Base-by-base conservation (phyloP, 1,140 invertebrate genomes). In the Propsilocerus akamusi region DNA sequence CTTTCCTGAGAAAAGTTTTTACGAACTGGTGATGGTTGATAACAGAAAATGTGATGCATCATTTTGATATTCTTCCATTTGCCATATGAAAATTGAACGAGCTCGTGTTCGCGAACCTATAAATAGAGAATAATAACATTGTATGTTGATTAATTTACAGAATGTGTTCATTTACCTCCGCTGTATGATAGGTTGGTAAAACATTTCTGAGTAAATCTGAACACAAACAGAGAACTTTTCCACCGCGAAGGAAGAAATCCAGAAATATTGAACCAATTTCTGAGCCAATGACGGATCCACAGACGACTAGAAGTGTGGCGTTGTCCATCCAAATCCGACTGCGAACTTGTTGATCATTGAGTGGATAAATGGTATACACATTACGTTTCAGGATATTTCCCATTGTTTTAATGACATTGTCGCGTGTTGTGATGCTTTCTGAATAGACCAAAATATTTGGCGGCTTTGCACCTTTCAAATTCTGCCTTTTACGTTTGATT, bases 41-140 rank as follows among this genome's bases (percentile, higher is more conserved):
- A 91, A 54, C 81, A 87, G 61, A 88, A 87, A 32, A 88, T 80
- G 53, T 89, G 84, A 64, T 89, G 85, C 67, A 91, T 78, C 72
- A 90, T 78, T 56, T 78, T 79, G 0, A 89, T 82, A 5, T 80
- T 76, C 54, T 81, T 80, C 83, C 85, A 89, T 54, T 80, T 77
- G 47, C 79, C 80, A 55, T 87, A 90, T 10, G 80, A 82, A 55
- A 88, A 86, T 34, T 81, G 76, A 8, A 88, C 83, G 12, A 89
- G 67, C 62, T 88, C 82, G 59, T 83, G 79, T 63, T 86, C 83
- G 6, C 83, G 72, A 4, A 87, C 76, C 75, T 78, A 55, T 47
- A 56, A 62, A 50, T 41, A 53, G 26, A 51, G 49, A 32, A 25
- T 34, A 14, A 14, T n/a, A 37, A 6, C 32, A 14, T 17, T 6